Base-by-base conservation (phyloP, 2,113 vertebrate species). In the Bufo gargarizans region DNA sequence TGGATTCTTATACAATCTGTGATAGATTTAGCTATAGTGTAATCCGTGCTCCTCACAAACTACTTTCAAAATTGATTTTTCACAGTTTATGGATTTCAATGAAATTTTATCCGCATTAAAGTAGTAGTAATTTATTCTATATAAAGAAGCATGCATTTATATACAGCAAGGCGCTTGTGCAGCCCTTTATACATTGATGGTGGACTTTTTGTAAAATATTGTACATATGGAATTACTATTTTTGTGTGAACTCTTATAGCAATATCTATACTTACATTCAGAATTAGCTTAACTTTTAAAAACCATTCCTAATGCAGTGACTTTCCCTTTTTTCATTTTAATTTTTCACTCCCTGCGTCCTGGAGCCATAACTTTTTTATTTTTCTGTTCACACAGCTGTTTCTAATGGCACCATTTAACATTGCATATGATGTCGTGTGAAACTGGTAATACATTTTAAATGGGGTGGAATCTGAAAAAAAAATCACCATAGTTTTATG, bases 101-200 rank as follows among this genome's bases (percentile, higher is more conserved):
- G 63, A 84, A 84, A 84, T 84, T 84, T 84, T 69, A 84, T 84
- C 82, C 82, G 63, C 63, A 84, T 84, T 84, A 84, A 71, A 84
- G 82, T 71, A 84, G 63, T 84, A 55, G 82, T 84, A 69, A 84
- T 84, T 69, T 84, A 89, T 90, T 63, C 11, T 77, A 55, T 77
- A 92, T 71, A 92, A 93, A 90, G 84, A 84, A 85, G 86, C 91
- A 69, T 61, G 63, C 49, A 53, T 71, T 69, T 43, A 71, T 69
- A 69, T 84, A 71, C 65, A 71, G 82, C 65, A 49, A 45, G 22
- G 45, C 22, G 22, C n/a, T 45, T 33, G 14, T 61, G 20, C 56
- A 47, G 33, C 12, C 55, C 12, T 53, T 84, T 71, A 55, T 53
- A 55, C 11, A 55, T 43, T 53, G 13, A 53, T 33, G 55, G 13